Base-by-base conservation (phyloP, 1,140 invertebrate genomes). In the Pararge aegeria region DNA sequence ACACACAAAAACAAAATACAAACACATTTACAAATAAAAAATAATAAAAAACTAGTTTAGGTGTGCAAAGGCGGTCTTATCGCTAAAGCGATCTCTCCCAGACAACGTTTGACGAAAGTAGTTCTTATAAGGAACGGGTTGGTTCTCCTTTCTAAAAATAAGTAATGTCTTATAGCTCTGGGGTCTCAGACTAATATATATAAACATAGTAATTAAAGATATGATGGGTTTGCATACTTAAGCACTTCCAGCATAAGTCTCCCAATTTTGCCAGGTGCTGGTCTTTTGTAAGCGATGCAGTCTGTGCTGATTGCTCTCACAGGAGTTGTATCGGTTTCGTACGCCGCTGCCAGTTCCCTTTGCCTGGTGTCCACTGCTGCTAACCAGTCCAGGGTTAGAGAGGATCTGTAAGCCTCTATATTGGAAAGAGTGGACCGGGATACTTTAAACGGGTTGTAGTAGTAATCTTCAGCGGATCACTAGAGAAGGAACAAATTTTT, bases 161-260 rank as follows among this genome's bases (percentile, higher is more conserved):
- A n/a, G n/a, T n/a, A n/a, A n/a, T n/a, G n/a, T n/a, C n/a, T n/a
- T n/a, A n/a, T n/a, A n/a, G n/a, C n/a, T n/a, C n/a, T n/a, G n/a
- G n/a, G n/a, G n/a, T n/a, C n/a, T n/a, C n/a, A n/a, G n/a, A n/a
- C n/a, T n/a, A n/a, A n/a, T n/a, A n/a, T n/a, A n/a, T n/a, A n/a
- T n/a, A n/a, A n/a, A n/a, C n/a, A n/a, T n/a, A n/a, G n/a, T n/a
- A n/a, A n/a, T n/a, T n/a, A n/a, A n/a, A n/a, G n/a, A n/a, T n/a
- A n/a, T n/a, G n/a, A n/a, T n/a, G n/a, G n/a, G n/a, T n/a, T 10
- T 16, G 21, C 59, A 61, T 59, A 88, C 85, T 78, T 88, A 1
- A 88, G 57, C n/a, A 88, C 27, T 56, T 88, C 85, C 61, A 88
- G 27, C 74, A 86, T 81, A 1, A 86, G 68, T 16, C 75, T 71